Conservation (phyloP, 2,113 vertebrate species). For the Sinocyclocheilus anophthalmus region DNA sequence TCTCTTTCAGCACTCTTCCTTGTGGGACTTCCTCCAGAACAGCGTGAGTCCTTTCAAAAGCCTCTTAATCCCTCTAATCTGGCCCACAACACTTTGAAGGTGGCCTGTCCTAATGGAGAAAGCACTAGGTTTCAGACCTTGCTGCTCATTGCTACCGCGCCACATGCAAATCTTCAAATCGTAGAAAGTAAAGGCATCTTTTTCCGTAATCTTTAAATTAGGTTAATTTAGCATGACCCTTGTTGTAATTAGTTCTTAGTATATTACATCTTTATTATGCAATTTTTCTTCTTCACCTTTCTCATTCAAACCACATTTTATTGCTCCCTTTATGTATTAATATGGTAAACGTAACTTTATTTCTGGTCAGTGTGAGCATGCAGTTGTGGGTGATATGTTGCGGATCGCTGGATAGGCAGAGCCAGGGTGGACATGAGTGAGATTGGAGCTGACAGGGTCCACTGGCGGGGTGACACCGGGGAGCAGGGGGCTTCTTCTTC, state of each 20-base stretch:
- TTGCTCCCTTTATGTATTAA: neutral
- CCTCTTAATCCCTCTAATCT: slow-evolving; percentile 96
- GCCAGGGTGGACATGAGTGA: slow-evolving; percentile 63
- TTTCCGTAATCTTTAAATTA: neutral
- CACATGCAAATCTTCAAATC: slow-evolving; percentile 36
- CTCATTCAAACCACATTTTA: neutral
- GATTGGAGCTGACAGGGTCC: slow-evolving; percentile 66
- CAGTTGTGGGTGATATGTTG: neutral
- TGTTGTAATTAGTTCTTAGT: neutral
- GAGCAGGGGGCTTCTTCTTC: slow-evolving; percentile 45
- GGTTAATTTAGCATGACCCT: neutral
- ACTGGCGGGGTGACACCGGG: slow-evolving; percentile 58
- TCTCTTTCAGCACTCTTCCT: slow-evolving; percentile 84
- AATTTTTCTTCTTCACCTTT: too few species aligned
- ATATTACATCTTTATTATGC: neutral
- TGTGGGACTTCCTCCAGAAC: slow-evolving; percentile 87
- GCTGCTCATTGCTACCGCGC: slow-evolving; percentile 31
- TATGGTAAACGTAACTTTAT: neutral
- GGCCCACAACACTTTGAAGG: slow-evolving; percentile 90
- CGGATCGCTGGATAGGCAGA: slow-evolving; percentile 50
- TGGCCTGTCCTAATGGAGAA: slow-evolving; percentile 80
- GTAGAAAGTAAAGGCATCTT: neutral
- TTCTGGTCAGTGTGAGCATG: neutral
- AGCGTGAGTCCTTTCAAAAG: slow-evolving; percentile 89
- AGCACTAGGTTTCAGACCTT: slow-evolving; percentile 60